These are phyloP conservation scores for Lethenteron reissneri DNA, from an alignment of 2,113 vertebrate genomes.

Conservation along the genomic window DNA sequence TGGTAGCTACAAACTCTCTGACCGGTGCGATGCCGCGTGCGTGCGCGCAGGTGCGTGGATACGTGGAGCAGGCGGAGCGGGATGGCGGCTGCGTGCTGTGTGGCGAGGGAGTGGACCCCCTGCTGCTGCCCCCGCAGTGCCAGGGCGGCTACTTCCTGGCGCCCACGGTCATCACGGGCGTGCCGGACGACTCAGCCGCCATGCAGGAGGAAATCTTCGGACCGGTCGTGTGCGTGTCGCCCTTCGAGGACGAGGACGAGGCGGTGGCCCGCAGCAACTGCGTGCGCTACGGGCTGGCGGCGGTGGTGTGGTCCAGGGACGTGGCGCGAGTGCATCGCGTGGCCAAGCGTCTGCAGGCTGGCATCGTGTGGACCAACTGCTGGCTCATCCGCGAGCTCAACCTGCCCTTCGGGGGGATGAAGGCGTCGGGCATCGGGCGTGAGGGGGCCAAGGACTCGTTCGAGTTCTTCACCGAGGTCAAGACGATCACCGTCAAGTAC, in stretches of 20 bases:
- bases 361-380: conserved; percentile 86
- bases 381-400: conserved; percentile 86
- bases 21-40: neutral
- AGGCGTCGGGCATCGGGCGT: conserved; percentile 65
- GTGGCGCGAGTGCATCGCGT: conserved; percentile 54
- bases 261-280: conserved; percentile 47
- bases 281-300: conserved; percentile 59
- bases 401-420: conserved; percentile 88
- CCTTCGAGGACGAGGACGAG: conserved; percentile 68
- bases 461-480: conserved; percentile 85
- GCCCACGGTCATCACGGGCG: conserved; percentile 45
- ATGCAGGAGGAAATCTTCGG: conserved; percentile 98
- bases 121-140: conserved; percentile 33
- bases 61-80: conserved; percentile 35
- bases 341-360: conserved; percentile 44
- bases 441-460: conserved; percentile 79
- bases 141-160: conserved; percentile 61
- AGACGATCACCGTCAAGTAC: conserved; percentile 65
- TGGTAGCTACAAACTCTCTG: conserved; percentile 7
- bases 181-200: conserved; percentile 45
- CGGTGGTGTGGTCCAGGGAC: conserved; percentile 53
- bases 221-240: conserved; percentile 56
- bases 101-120: conserved; percentile 51
- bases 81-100: conserved; percentile 62
- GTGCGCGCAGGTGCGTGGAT: conserved; percentile 39